phyloP scores from a whole-genome alignment of 2,888 invertebrate genomes.

The Polymixis lichenea region DNA sequence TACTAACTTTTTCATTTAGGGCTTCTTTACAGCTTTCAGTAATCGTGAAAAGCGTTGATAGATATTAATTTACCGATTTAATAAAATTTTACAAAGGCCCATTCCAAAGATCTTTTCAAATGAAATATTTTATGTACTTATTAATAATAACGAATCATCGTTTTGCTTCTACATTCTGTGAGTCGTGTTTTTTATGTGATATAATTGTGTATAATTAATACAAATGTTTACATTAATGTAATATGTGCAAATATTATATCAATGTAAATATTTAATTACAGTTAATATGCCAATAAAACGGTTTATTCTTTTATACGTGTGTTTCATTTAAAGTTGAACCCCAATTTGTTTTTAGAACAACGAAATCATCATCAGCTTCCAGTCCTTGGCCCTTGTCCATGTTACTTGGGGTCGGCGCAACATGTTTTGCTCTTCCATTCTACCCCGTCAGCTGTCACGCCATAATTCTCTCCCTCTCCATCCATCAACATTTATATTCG shows the following conservation, averaged over 20 bases:
- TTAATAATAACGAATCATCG: constrained; percentile 69
- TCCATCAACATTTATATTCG: too few relatives aligned
- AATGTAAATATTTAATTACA: constrained; percentile 87
- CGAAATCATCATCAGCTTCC: background rate
- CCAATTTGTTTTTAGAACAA: background rate
- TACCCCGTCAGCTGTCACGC: too few relatives aligned
- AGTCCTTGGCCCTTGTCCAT: too few relatives aligned
- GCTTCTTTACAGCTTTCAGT: constrained; percentile 53
- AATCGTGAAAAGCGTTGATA: constrained; percentile 43
- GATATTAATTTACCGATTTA: constrained; percentile 59
- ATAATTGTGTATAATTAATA: constrained; percentile 85
- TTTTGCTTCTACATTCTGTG: constrained; percentile 84
- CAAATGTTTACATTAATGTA: constrained; percentile 77
- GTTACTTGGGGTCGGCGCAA: too few relatives aligned
- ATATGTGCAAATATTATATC: constrained; percentile 65
- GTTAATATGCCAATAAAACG: constrained; percentile 88
- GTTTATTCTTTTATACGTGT: constrained; percentile 86
- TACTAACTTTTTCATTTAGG: constrained; percentile 66
- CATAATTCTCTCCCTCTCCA: too few relatives aligned
- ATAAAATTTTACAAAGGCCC: constrained; percentile 71
- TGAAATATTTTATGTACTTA: constrained; percentile 75
- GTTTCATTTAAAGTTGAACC: constrained; percentile 65
- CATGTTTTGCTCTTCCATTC: too few relatives aligned
- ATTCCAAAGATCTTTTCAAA: constrained; percentile 82
- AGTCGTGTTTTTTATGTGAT: constrained; percentile 88